phyloP scores from a whole-genome alignment of 2,888 invertebrate genomes.

The Idaea dimidiata region DNA sequence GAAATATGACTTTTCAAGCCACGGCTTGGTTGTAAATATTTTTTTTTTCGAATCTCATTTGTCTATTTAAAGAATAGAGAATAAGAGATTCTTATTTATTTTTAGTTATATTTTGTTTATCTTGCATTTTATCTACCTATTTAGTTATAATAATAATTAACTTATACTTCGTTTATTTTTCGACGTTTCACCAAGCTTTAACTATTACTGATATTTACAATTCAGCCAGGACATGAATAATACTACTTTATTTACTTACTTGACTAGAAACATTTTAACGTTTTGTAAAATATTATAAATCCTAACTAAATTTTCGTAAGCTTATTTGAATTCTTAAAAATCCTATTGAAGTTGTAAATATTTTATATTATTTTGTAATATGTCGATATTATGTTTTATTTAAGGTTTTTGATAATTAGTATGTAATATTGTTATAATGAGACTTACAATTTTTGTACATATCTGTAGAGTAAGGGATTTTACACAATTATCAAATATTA shows the following conservation, averaged over 20 bases:
- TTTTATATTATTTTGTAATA: slow-evolving; percentile 73
- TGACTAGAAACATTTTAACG: not conserved
- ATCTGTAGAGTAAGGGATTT: slow-evolving; percentile 74
- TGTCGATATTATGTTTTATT: slow-evolving; percentile 67
- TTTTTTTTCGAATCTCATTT: slow-evolving; percentile 37
- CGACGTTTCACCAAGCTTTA: slow-evolving; percentile 12
- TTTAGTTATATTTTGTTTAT: slow-evolving; percentile 27
- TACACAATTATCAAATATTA: slow-evolving; percentile 22
- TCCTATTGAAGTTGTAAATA: slow-evolving; percentile 73
- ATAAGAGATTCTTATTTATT: slow-evolving; percentile 43
- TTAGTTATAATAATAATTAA: slow-evolving; percentile 19
- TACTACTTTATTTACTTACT: not conserved
- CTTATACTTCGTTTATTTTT: slow-evolving; percentile 26
- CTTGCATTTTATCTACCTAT: slow-evolving; percentile 34
- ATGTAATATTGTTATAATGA: slow-evolving; percentile 69
- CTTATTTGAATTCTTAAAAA: slow-evolving; percentile 49
- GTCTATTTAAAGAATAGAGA: slow-evolving; percentile 34
- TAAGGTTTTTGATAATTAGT: slow-evolving; percentile 74
- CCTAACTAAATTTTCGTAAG: slow-evolving; percentile 32
- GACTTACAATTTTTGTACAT: slow-evolving; percentile 78
- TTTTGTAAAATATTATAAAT: not conserved
- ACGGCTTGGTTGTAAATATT: slow-evolving; percentile 46
- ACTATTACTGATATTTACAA: slow-evolving; percentile 1
- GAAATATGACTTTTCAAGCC: slow-evolving; percentile 28
- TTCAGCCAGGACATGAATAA: not conserved